Percentiles rank a stretch among this genome's conserved stretches.
These are phyloP conservation scores for Aegotheles bennettii DNA, from an alignment of 2,113 vertebrate species.

Conservation along the genomic window DNA sequence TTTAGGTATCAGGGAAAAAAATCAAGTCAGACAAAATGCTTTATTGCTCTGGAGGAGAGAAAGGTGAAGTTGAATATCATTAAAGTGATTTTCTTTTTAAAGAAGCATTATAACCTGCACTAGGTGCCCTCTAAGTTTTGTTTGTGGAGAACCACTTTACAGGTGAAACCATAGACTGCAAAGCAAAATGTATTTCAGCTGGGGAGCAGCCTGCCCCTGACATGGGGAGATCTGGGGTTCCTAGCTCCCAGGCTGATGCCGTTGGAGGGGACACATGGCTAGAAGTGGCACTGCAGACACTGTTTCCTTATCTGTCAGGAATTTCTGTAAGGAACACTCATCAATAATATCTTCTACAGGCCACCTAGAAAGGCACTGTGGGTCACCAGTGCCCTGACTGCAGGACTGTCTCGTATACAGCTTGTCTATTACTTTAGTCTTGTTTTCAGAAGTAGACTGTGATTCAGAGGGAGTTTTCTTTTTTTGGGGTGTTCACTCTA, in stretches of 20 bases:
- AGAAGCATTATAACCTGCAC: not conserved
- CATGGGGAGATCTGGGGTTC: fast-evolving
- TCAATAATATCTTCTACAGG: not conserved
- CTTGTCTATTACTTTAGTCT: not conserved
- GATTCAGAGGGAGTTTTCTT: not conserved
- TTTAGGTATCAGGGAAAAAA: slow-evolving; percentile 9
- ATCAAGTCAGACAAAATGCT: not conserved
- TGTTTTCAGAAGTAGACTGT: not conserved
- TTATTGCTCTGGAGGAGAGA: not conserved
- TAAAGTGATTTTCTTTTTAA: not conserved
- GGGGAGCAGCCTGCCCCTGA: not conserved
- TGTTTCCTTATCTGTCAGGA: not conserved
- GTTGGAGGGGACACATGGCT: fast-evolving
- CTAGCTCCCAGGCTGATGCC: not conserved
- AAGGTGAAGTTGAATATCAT: not conserved
- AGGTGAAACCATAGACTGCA: not conserved
- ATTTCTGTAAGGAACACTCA: not conserved
- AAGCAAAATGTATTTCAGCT: not conserved
- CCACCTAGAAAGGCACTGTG: not conserved
- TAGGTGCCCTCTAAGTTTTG: not conserved
- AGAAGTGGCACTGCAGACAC: not conserved
- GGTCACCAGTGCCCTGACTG: not conserved
- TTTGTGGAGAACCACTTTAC: not conserved
- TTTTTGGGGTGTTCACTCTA: not conserved
- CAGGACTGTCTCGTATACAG: not conserved